phyloP scores from a whole-genome alignment of 2,113 vertebrate species.

The Paedocypris sp. region DNA sequence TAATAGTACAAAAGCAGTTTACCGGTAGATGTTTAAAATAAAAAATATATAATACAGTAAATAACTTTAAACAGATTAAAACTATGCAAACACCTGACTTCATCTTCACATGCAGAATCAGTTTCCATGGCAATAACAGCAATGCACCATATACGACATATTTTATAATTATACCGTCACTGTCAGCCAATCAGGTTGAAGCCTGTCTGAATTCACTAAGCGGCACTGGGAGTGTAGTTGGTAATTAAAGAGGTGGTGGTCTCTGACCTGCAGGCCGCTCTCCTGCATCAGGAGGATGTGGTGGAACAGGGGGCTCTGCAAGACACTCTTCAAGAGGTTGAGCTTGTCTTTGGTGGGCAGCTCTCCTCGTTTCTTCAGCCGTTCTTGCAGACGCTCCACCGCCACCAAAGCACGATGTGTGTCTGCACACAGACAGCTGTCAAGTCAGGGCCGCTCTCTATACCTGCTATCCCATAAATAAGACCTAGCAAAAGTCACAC shows the following conservation, averaged over 20 bases:
- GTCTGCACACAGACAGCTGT: constrained; percentile 53
- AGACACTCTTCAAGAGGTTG: constrained; percentile 74
- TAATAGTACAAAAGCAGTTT: too few relatives aligned
- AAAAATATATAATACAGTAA: too few relatives aligned
- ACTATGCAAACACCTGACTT: too few relatives aligned
- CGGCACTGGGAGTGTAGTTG: not conserved
- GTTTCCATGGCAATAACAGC: not conserved
- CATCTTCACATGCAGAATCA: not conserved
- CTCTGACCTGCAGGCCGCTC: constrained; percentile 61
- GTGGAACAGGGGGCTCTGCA: constrained; percentile 88
- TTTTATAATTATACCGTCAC: not conserved
- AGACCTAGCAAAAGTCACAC: too few relatives aligned
- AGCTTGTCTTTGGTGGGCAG: constrained; percentile 75
- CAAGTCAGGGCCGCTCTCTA: too few relatives aligned
- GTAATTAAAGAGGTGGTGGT: not conserved
- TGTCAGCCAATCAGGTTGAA: not conserved
- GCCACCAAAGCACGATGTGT: constrained; percentile 77
- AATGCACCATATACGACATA: not conserved
- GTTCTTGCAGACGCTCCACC: constrained; percentile 79
- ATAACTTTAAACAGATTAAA: too few relatives aligned
- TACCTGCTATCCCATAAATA: too few relatives aligned
- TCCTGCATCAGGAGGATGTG: constrained; percentile 85
- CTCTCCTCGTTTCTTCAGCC: constrained; percentile 79
- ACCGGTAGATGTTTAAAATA: too few relatives aligned
- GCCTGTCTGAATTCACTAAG: not conserved